phyloP scores from a whole-genome alignment of 2,888 invertebrate species.

The Plagodis pulveraria region DNA sequence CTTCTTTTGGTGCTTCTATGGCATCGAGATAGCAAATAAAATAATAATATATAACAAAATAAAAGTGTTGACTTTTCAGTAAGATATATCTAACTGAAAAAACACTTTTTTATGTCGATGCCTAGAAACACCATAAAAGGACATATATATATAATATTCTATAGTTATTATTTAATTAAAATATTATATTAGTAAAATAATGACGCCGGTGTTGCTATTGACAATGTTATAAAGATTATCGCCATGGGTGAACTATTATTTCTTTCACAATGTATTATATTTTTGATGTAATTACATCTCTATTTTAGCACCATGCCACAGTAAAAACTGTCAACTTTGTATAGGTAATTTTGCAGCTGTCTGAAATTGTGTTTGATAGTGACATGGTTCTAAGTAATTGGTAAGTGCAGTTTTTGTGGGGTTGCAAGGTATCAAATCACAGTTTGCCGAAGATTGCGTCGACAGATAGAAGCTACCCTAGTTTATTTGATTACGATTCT shows the following conservation, averaged over 20 bases:
- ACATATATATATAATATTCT: no score
- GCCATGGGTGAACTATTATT: conserved; percentile 16
- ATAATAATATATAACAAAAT: no score
- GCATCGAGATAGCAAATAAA: no score
- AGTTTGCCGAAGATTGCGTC: conserved; percentile 69
- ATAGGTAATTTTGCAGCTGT: neutral
- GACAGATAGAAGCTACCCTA: conserved; percentile 64
- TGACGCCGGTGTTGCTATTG: neutral
- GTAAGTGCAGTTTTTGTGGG: conserved; percentile 6
- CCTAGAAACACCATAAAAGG: no score
- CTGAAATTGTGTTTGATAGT: neutral
- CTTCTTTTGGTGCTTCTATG: no score
- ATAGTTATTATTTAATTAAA: no score
- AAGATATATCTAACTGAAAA: no score
- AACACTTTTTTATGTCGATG: no score
- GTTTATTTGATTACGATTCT: conserved; percentile 69
- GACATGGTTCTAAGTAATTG: conserved; percentile 4
- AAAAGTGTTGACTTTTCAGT: no score
- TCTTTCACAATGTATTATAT: neutral
- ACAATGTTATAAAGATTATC: conserved; percentile 27
- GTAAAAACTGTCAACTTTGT: neutral
- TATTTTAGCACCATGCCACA: conserved; percentile 11
- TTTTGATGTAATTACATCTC: neutral
- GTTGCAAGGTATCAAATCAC: conserved; percentile 69
- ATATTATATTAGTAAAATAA: no score